Evolutionary conservation across 2,113 vertebrate species (phyloP).

Genomic region (Perognathus longimembris): DNA sequence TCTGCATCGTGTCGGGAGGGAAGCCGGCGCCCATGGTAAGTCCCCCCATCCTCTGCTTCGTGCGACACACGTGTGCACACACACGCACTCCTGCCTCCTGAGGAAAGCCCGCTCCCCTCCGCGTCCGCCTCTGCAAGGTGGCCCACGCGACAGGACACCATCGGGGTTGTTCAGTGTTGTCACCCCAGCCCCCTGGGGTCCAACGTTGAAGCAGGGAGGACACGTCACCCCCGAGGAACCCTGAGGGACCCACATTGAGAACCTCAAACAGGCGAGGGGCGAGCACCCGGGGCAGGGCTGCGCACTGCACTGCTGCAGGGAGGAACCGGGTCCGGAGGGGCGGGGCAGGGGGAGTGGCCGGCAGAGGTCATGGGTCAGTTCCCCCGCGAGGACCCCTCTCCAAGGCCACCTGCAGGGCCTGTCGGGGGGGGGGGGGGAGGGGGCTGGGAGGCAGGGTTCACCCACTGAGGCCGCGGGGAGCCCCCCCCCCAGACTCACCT

Average conservation of each 20-base stretch:
- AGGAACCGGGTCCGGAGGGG: too few species aligned
- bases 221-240: rapidly evolving
- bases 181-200: rapidly evolving
- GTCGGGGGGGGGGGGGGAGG: background rate
- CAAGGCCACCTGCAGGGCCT: too few species aligned
- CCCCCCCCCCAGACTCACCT: background rate
- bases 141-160: rapidly evolving
- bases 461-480: rapidly evolving
- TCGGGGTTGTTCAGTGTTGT: background rate
- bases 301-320: too few species aligned
- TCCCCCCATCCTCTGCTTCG: background rate
- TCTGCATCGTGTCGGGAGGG: conserved; percentile 95
- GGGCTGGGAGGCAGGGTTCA: background rate
- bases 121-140: background rate
- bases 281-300: too few species aligned
- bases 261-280: too few species aligned
- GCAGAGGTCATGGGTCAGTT: too few species aligned
- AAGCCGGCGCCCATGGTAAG: conserved; percentile 94
- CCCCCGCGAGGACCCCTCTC: too few species aligned
- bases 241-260: background rate
- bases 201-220: background rate
- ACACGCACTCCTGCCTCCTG: too few species aligned
- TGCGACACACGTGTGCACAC: too few species aligned
- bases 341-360: too few species aligned
- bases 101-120: background rate